A percentile compares a stretch with the other conserved stretches of the same genome.
These are phyloP conservation scores for Psix sp. DNA, from an alignment of 1,140 invertebrate genomes.

Conservation along the genomic window DNA sequence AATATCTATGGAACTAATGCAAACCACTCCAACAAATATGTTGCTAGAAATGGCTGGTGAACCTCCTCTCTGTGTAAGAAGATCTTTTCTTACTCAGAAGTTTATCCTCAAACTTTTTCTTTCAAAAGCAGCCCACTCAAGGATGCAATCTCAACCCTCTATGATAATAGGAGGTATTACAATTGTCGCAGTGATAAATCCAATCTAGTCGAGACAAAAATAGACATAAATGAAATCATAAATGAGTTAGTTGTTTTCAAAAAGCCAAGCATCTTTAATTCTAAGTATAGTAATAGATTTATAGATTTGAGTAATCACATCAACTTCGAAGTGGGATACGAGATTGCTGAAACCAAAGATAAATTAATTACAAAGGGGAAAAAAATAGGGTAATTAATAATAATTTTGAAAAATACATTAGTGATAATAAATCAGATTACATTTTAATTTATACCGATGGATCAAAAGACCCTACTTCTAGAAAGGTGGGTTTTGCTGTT, in stretches of 20 bases:
- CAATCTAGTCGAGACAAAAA: constrained; percentile 4
- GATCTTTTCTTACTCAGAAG: neutral
- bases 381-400: constrained; percentile 4
- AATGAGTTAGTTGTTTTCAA: neutral
- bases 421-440: neutral
- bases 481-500: constrained; percentile 9
- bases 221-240: neutral
- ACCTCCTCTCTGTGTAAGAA: neutral
- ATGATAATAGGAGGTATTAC: neutral
- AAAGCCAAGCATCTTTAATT: constrained; percentile 7
- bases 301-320: neutral
- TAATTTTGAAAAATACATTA: constrained; percentile 6
- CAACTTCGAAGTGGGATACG: neutral
- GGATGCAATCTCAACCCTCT: neutral
- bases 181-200: constrained; percentile 1
- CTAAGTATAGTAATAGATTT: constrained; percentile 5
- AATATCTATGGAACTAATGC: neutral
- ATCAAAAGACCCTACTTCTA: neutral
- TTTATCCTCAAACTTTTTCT: constrained; percentile 1
- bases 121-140: neutral
- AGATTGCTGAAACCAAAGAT: neutral
- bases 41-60: neutral
- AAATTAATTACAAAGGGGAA: constrained; percentile 4
- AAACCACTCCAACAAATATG: constrained; percentile 1
- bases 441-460: constrained; percentile 9